A percentile compares a stretch with the other conserved stretches of the same genome.
Evolutionary conservation across 37 sponge, comb jelly and placozoan genomes (phyloP).

Genomic region (Ephydatia muelleri): DNA sequence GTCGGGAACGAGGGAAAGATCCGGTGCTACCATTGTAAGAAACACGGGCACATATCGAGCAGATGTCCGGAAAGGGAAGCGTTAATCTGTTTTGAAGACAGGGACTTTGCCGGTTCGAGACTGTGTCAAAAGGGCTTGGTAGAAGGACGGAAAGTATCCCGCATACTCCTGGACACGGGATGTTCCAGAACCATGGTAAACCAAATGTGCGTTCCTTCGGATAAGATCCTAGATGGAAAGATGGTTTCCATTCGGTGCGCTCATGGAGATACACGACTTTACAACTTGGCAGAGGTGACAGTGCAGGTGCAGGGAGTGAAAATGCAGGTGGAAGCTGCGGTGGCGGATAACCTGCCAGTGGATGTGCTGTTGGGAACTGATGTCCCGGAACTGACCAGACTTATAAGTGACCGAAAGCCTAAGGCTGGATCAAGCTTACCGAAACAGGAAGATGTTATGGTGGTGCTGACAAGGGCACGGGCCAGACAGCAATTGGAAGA

Average conservation of each 20-base stretch:
- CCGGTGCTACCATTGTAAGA: constrained; percentile 22
- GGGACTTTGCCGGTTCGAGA: no score
- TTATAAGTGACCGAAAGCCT: neutral
- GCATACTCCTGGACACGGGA: constrained; percentile 11
- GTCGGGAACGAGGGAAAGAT: neutral
- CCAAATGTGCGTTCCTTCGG: no score
- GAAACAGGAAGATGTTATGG: constrained; percentile 6
- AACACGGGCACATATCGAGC: constrained; percentile 18
- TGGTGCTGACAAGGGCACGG: constrained; percentile 14
- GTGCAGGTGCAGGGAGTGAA: neutral
- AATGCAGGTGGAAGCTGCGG: constrained; percentile 12
- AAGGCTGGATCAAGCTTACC: neutral
- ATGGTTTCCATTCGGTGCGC: no score
- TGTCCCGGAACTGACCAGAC: neutral
- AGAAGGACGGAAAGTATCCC: no score
- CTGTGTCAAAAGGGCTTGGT: no score
- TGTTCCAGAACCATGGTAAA: constrained; percentile 7
- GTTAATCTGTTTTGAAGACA: no score
- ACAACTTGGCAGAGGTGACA: constrained; percentile 14
- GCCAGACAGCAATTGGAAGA: constrained; percentile 16
- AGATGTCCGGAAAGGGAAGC: constrained; percentile 9
- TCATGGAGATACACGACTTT: constrained; percentile 28
- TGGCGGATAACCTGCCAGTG: constrained; percentile 14
- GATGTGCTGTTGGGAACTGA: constrained; percentile 37
- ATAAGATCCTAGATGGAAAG: no score